Conservation (phyloP, 2,888 invertebrate species). For the Yponomeuta sedellus region DNA sequence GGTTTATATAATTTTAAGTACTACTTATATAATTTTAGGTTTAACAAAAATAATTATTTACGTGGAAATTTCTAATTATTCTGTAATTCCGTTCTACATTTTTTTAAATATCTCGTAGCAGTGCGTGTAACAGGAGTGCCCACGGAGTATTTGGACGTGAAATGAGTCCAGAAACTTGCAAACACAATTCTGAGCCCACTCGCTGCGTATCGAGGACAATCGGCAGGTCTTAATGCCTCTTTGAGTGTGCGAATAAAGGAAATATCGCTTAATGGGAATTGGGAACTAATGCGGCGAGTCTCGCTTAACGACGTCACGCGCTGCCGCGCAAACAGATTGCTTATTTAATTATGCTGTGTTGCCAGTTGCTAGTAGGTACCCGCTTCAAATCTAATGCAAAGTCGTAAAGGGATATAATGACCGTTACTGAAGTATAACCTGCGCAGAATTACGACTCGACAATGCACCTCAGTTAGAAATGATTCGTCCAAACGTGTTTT, state of each 20-base stretch:
- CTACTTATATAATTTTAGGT: too few relatives aligned
- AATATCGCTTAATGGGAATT: neutral
- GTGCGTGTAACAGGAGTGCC: neutral
- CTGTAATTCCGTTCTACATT: too few relatives aligned
- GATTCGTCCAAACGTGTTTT: too few relatives aligned
- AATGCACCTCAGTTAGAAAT: too few relatives aligned
- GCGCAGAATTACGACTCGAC: too few relatives aligned
- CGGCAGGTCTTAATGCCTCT: constrained; percentile 15
- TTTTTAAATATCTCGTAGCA: too few relatives aligned
- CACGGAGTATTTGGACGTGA: constrained; percentile 28
- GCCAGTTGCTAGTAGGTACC: neutral
- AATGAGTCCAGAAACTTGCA: constrained; percentile 47
- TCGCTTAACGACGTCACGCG: neutral
- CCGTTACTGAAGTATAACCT: too few relatives aligned
- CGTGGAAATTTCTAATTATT: too few relatives aligned
- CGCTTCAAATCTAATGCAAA: neutral
- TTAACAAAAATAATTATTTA: too few relatives aligned
- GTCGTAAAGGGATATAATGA: neutral
- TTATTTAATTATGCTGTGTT: constrained; percentile 2
- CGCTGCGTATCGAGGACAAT: constrained; percentile 33
- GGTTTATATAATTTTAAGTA: too few relatives aligned
- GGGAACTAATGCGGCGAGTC: neutral
- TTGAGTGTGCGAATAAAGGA: neutral
- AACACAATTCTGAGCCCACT: constrained; percentile 48
- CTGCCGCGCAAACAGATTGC: neutral